These are phyloP conservation scores for Macquaria ambigua DNA, from an alignment of 2,113 vertebrate genomes.

Conservation along the genomic window DNA sequence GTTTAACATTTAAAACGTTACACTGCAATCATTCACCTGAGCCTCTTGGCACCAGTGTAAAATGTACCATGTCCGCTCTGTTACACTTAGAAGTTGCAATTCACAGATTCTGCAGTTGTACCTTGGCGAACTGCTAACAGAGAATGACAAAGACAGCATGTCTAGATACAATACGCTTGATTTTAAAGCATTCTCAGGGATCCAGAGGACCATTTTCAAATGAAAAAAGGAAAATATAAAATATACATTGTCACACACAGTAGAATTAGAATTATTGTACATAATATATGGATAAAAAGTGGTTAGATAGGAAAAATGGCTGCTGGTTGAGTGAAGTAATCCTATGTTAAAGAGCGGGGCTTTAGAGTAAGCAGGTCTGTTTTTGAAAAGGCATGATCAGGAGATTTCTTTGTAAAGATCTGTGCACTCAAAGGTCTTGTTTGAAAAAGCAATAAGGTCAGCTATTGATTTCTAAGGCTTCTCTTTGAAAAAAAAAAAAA, in stretches of 20 bases:
- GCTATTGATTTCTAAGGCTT: constrained; percentile 74
- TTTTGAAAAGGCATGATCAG: constrained; percentile 59
- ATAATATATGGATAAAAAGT: constrained; percentile 50
- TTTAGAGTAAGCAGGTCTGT: constrained; percentile 40
- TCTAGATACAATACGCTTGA: constrained; percentile 63
- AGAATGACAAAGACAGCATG: constrained; percentile 63
- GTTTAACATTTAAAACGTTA: constrained; percentile 65
- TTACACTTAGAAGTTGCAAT: constrained; percentile 54
- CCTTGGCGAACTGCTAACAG: constrained; percentile 76
- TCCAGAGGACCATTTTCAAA: constrained; percentile 46
- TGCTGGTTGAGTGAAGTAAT: constrained; percentile 66
- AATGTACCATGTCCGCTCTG: constrained; percentile 64
- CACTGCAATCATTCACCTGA: constrained; percentile 75
- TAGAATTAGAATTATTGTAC: constrained; percentile 38
- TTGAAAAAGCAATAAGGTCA: constrained; percentile 54
- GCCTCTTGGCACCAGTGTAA: constrained; percentile 73
- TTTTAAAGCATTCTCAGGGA: constrained; percentile 70
- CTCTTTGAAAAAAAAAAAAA: constrained; percentile 59
- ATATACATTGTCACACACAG: constrained; percentile 43
- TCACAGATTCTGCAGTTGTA: constrained; percentile 77
- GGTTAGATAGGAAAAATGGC: constrained; percentile 15
- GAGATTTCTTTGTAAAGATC: constrained; percentile 47
- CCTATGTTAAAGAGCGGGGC: constrained; percentile 42
- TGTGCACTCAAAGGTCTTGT: constrained; percentile 42
- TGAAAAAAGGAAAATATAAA: constrained; percentile 32